Conservation (phyloP, 2,113 vertebrate species). For the Xiphophorus hellerii region DNA sequence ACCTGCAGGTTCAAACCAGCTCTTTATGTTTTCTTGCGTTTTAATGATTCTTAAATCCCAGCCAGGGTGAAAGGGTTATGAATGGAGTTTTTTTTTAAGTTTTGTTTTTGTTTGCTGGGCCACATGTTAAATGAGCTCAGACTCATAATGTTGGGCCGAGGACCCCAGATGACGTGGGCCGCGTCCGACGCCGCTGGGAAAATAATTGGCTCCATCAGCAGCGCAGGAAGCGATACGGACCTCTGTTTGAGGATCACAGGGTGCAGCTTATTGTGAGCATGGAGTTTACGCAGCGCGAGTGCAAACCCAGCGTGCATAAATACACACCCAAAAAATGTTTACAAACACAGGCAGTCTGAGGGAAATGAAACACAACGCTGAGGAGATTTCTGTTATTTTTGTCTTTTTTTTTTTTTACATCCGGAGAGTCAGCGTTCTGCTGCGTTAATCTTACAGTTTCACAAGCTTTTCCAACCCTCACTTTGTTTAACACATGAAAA, state of each 20-base stretch:
- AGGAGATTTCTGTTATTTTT: not conserved
- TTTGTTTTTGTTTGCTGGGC: constrained; percentile 39
- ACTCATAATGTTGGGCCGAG: constrained; percentile 52
- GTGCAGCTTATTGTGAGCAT: constrained; percentile 29
- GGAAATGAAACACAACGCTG: constrained; percentile 4
- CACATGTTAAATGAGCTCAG: constrained; percentile 53
- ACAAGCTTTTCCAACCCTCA: no score
- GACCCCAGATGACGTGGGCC: constrained; percentile 54
- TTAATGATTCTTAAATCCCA: not conserved
- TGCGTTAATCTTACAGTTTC: not conserved
- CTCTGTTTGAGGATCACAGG: constrained; percentile 64
- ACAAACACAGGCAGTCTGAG: constrained; percentile 31
- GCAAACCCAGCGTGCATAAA: constrained; percentile 40
- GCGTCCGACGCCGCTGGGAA: constrained; percentile 39
- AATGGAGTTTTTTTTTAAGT: constrained; percentile 1
- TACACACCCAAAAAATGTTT: constrained; percentile 51
- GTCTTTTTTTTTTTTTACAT: constrained; percentile 4
- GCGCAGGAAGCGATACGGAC: constrained; percentile 70
- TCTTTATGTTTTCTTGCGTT: no score
- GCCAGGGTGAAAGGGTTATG: constrained; percentile 19
- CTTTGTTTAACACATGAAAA: no score
- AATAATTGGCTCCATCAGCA: constrained; percentile 55
- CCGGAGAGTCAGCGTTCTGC: constrained; percentile 21
- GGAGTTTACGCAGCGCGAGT: constrained; percentile 11
- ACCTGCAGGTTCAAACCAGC: no score